A percentile compares a stretch with the other conserved stretches of the same genome.
Conservation (phyloP, 2,888 invertebrate genomes). For the Hemaris fuciformis region DNA sequence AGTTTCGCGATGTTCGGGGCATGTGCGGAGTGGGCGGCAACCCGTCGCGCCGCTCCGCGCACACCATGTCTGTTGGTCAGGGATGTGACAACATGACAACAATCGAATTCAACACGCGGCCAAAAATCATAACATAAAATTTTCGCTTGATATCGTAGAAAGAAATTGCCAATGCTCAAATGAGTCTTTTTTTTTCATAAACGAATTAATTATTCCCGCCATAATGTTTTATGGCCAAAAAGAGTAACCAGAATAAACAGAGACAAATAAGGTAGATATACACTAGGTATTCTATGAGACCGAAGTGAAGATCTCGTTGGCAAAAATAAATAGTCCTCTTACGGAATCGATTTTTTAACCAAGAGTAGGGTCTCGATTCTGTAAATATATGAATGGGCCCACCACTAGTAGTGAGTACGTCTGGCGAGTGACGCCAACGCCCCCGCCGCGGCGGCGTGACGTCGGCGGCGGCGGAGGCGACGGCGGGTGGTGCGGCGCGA, state of each 20-base stretch:
- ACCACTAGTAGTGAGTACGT: constrained; percentile 36
- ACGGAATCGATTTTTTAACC: not conserved
- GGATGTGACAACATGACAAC: not conserved
- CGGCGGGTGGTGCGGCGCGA: constrained; percentile 27
- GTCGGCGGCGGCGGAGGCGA: constrained; percentile 23
- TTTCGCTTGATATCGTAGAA: not conserved
- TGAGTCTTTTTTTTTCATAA: no score
- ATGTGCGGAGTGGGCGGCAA: constrained; percentile 31
- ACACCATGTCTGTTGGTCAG: not conserved
- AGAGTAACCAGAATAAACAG: no score
- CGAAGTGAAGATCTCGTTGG: not conserved
- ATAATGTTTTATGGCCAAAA: no score
- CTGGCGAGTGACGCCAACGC: constrained; percentile 67
- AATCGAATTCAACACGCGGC: not conserved
- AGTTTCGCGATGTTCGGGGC: constrained; percentile 28
- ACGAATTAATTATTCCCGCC: no score
- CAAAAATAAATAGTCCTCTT: not conserved
- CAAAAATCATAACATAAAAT: not conserved
- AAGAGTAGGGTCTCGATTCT: not conserved
- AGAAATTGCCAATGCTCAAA: no score
- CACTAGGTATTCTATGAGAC: no score
- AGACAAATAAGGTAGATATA: no score
- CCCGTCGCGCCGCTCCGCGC: constrained; percentile 16
- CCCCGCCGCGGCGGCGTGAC: constrained; percentile 46
- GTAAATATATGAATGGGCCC: constrained; percentile 5